A percentile compares a stretch with the other conserved stretches of the same genome.
Conservation (phyloP, 2,797 vertebrate species). For the Euphonia xanthogaster region DNA sequence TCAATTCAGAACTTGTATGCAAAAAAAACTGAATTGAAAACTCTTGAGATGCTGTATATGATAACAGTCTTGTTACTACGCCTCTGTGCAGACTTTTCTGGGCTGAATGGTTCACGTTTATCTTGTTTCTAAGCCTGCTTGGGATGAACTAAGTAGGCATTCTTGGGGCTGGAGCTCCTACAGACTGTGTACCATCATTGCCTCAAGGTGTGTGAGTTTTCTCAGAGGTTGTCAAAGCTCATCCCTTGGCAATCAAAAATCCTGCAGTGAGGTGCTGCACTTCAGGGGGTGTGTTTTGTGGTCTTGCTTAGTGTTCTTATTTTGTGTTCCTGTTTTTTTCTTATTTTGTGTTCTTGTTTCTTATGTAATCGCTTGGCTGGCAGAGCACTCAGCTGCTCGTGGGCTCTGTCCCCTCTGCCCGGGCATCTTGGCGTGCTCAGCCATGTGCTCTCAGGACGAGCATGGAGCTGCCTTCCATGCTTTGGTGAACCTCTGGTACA, state of each 20-base stretch:
- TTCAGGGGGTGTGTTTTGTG: neutral
- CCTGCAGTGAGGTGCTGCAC: neutral
- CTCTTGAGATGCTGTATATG: neutral
- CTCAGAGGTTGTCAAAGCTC: neutral
- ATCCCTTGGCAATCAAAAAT: neutral
- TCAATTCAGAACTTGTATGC: neutral
- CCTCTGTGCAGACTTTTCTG: neutral
- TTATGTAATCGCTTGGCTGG: neutral
- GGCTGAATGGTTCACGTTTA: neutral
- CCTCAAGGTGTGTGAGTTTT: neutral
- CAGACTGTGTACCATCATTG: neutral
- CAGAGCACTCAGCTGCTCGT: accelerated
- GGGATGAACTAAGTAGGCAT: neutral
- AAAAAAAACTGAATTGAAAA: neutral
- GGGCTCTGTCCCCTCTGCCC: neutral
- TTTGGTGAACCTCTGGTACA: neutral
- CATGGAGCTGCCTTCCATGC: neutral
- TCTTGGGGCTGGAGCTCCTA: neutral
- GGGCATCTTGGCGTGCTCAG: neutral
- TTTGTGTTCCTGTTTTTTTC: no score
- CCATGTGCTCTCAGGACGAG: accelerated
- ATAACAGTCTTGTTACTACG: neutral
- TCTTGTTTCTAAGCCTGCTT: neutral
- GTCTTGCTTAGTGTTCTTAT: no score
- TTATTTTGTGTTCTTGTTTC: neutral